Evolutionary conservation across 1,140 invertebrate genomes (phyloP), one percentile per base, ranked within the genome.

Genomic region (Drosophila micromelanica): DNA sequence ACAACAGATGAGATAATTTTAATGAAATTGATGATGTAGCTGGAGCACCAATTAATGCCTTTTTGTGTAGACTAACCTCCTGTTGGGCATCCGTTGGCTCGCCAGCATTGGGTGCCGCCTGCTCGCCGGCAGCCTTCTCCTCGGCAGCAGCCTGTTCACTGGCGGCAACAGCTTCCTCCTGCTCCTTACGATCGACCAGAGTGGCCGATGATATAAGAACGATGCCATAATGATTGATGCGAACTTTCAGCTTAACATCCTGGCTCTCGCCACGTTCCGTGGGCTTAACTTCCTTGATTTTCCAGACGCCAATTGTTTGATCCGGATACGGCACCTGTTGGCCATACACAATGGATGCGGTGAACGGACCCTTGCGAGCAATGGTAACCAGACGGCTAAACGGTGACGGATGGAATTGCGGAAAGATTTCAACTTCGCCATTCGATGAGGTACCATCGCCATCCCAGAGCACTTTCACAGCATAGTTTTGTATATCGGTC

Each of bases 351-450:
- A 98, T 98, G 73, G 95, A 96, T 46, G 98, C 93, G 48, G 93
- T 93, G 92, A 99, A 99, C 13, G 97, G 96, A 90, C 96, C 96
- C 71, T 95, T 96, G 71, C 97, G 94, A 91, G 97, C 98, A 91
- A 99, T 97, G 2, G 98, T 98, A 38, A 99, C 92, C 94, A 98
- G 95, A 90, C 98, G 98, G 0, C 97, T 97, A 91, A 97, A 98
- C 12, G 99, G 99, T 55, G 98, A 95, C 17, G 95, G 93, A 93
- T 99, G 98, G 93, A 97, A 97, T 46, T 95, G 93, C 12, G 96
- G 95, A 92, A 99, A 99, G 48, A 99, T 96, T 92, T 95, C 94
- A 89, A 95, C 94, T 69, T 95, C 94, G 11, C 93, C 94, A 37
- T 68, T 73, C 5, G 79, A 69, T 91, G 94, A 95, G 60, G 96